Conservation (phyloP, 2,797 vertebrate species). For the Todus mexicanus region DNA sequence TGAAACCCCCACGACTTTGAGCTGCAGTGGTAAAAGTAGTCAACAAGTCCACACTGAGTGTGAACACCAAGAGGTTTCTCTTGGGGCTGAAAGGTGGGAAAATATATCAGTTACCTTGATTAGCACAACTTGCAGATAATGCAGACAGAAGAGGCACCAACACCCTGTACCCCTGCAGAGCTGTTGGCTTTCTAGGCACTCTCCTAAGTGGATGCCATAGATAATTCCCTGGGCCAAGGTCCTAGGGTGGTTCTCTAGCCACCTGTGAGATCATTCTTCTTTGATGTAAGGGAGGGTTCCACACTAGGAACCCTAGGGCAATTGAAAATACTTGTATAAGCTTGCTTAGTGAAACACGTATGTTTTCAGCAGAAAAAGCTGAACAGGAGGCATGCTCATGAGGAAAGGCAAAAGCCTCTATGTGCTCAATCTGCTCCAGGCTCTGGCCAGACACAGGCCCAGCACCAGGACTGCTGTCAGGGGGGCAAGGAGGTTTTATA, state of each 20-base stretch:
- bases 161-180: neutral
- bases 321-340: neutral
- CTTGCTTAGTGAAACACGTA: neutral
- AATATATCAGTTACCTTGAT: neutral
- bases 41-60: neutral
- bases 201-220: neutral
- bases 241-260: neutral
- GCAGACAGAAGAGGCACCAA: fast-evolving
- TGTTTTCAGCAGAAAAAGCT: neutral
- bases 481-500: neutral
- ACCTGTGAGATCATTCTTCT: neutral
- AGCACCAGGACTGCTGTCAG: neutral
- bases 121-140: neutral
- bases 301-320: neutral
- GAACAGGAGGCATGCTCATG: fast-evolving
- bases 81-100: neutral
- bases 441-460: neutral
- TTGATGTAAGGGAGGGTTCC: fast-evolving
- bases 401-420: neutral
- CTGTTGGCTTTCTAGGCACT: neutral
- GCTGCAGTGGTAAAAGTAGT: neutral
- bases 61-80: neutral
- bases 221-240: neutral
- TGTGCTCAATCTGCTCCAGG: neutral
- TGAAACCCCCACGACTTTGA: neutral